Base-by-base conservation (phyloP, 2,113 vertebrate genomes). In the Oryzias curvinotus region DNA sequence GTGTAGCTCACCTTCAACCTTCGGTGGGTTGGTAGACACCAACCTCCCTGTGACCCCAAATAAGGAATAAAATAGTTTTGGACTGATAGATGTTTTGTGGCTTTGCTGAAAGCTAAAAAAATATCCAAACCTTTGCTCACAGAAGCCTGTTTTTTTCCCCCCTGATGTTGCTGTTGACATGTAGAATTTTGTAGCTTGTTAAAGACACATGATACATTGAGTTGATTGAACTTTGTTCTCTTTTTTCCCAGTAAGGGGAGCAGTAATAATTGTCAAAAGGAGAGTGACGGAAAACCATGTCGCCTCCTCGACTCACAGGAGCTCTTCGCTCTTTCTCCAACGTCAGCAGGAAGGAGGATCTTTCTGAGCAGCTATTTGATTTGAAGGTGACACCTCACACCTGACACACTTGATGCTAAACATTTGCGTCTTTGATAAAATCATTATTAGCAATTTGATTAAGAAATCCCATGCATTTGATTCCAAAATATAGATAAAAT, bases 291-390 rank as follows among this genome's bases (percentile, higher is more conserved):
- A 86, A 87, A 88, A 85, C 86, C 44, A 98, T 99, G 96, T 91
- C 93, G 91, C 94, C 96, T 87, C 97, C 97, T 65, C 93, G 96
- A 51, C 95, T 99, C 81, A 99, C 97, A 15, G 94, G 94, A 65
- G 95, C 96, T 10, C 88, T 98, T 73, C 95, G 96, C 82, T 97
- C 95, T 71, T 98, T 99, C 90, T 98, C 97, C 89, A 94, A 91
- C 81, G 95, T 99, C 91, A 95, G 93, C 91, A 97, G 92, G 84
- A 93, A 93, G 83, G 95, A 98, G 58, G 93, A 96, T 90, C 89
- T 91, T 54, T 87, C 75, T 52, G 92, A 92, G 57, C 91, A 95
- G 77, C 87, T 91, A 36, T 90, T 79, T 88, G 95, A 98, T 75
- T 90, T 99, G 73, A 94, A 87, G 95, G 96, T 95, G 92, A 92